A percentile compares a stretch with the other conserved stretches of the same genome.
Evolutionary conservation across 2,113 vertebrate genomes (phyloP).

Genomic region (Myanophis thanlyinensis): DNA sequence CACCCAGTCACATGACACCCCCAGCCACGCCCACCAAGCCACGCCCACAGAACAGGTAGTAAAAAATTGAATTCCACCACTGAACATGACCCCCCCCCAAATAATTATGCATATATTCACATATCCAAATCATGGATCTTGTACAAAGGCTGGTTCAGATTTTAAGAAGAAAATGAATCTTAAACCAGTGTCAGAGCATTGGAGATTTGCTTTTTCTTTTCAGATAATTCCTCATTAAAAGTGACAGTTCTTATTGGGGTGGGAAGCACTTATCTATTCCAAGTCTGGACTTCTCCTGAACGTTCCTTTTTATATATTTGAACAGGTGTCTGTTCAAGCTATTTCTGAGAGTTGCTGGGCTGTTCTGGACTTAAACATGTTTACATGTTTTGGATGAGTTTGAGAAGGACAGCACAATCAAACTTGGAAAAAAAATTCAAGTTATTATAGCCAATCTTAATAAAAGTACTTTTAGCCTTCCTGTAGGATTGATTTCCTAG

Average conservation of each 20-base stretch:
- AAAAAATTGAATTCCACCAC: too few species aligned
- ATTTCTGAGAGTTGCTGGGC: too few species aligned
- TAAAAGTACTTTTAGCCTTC: not conserved
- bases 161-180: not conserved
- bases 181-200: not conserved
- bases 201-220: slow-evolving; percentile 30
- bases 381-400: too few species aligned
- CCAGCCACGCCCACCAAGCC: too few species aligned
- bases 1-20: too few species aligned
- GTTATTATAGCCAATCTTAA: not conserved
- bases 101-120: too few species aligned
- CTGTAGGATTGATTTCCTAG: not conserved
- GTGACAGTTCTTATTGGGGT: not conserved
- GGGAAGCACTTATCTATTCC: not conserved
- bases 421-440: not conserved
- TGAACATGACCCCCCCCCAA: too few species aligned
- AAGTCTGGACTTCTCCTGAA: slow-evolving; percentile 16
- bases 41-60: too few species aligned
- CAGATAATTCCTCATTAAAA: slow-evolving; percentile 54
- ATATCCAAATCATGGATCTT: not conserved
- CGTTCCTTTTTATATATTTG: slow-evolving; percentile 54
- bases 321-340: too few species aligned
- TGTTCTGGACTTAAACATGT: too few species aligned
- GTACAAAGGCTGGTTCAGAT: slow-evolving; percentile 24
- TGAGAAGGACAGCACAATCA: not conserved